Percentiles rank a stretch among this genome's conserved stretches.
Conservation (phyloP, 2,797 vertebrate species). For the Cetoscarus ocellatus region DNA sequence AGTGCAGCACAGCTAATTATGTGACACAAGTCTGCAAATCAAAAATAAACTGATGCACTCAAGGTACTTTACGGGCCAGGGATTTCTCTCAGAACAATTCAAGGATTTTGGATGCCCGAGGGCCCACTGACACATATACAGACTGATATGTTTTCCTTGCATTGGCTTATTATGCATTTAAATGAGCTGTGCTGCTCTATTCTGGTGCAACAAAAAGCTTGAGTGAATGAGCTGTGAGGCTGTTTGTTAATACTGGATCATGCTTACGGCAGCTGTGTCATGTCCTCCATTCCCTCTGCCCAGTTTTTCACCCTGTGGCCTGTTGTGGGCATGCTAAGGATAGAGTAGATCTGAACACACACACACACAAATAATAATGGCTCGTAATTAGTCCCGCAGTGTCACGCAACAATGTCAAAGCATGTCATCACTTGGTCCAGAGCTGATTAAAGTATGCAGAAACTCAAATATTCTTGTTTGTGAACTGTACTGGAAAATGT, state of each 20-base stretch:
- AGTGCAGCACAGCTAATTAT: too few species aligned
- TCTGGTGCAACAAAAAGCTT: conserved; percentile 21
- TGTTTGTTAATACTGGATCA: conserved; percentile 52
- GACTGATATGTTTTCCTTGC: conserved; percentile 21
- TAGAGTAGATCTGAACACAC: conserved; percentile 90
- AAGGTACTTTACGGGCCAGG: conserved; percentile 11
- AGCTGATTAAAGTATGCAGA: conserved; percentile 28
- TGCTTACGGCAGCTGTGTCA: conserved; percentile 96
- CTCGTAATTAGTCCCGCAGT: conserved; percentile 40
- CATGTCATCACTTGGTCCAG: conserved; percentile 23
- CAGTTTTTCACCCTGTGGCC: conserved; percentile 83
- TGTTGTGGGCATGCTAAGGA: conserved; percentile 88
- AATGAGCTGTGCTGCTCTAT: conserved; percentile 25
- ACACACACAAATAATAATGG: conserved; percentile 33
- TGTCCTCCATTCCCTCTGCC: conserved; percentile 93
- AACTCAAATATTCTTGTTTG: conserved; percentile 9
- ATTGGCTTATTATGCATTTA: conserved; percentile 19
- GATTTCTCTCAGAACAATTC: conserved; percentile 25
- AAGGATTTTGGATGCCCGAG: conserved; percentile 23
- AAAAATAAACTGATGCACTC: too few species aligned
- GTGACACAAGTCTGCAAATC: too few species aligned
- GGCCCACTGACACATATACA: conserved; percentile 3
- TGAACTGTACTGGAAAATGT: conserved; percentile 10
- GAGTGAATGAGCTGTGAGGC: conserved; percentile 24
- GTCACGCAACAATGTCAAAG: conserved; percentile 30